Base-by-base conservation (phyloP, 2,888 invertebrate genomes). In the Cataglyphis cursor region DNA sequence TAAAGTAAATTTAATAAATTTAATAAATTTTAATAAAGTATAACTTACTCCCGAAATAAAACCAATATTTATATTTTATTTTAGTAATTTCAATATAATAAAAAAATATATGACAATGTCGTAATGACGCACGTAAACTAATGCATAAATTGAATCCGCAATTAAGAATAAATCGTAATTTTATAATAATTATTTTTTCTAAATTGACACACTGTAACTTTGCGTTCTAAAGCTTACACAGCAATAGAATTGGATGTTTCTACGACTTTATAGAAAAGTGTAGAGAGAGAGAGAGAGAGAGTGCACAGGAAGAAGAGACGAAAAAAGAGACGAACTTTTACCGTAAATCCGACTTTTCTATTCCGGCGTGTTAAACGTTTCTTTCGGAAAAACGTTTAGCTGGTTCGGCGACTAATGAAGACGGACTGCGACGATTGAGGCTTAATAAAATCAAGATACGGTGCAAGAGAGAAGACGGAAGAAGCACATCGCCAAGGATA, bases 381-480 rank as follows among this genome's bases (percentile, higher is more conserved):
- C 21, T 38, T 65, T 44, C 21, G 28, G 5, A 21, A 21, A 75
- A 74, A 61, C 41, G 15, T 35, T 74, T 38, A 15, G 2, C 6
- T 3, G 35, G 24, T 75, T 2, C 24, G 12, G 28, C 28, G 28
- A 48, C 48, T 66, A 66, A 76, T 76, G n/a, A 28, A 76, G 54
- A 76, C 44, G 41, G 54, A 76, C 38, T 28, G 21, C 68, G 44
- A 59, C 44, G 10, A 70, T 68, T 28, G 44, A 57, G 41, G 9
- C 35, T 78, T 78, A 78, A 78, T 70, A 78, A 44, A 70, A 78
- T 70, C 44, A 35, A 61, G 70, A 66, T 59, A 68, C 35, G n/a
- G 9, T 5, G 54, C 15, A 15, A 28, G n/a, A 28, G n/a, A 64
- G 48, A 70, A 31, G 1, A 59, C 70, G 18, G 10, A 54, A 59